These are phyloP conservation scores for Antennarius striatus DNA, from an alignment of 2,113 vertebrate species.

Conservation along the genomic window DNA sequence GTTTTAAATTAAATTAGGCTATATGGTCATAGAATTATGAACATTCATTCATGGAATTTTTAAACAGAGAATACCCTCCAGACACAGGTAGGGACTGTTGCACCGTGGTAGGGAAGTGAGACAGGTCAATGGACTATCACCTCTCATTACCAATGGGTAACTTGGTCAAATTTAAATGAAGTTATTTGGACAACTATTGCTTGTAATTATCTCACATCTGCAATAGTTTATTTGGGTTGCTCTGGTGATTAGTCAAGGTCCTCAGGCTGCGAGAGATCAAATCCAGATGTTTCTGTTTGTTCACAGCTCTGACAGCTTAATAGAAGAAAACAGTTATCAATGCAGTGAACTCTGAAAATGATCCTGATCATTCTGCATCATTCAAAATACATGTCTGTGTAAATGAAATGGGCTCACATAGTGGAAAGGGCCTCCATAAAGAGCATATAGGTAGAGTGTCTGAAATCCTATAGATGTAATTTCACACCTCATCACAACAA, in stretches of 20 bases:
- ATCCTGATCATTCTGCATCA: background rate
- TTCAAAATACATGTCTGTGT: background rate
- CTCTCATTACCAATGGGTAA: no score
- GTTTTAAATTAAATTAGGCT: conserved; percentile 27
- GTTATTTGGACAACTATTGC: conserved; percentile 65
- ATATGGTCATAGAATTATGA: conserved; percentile 18
- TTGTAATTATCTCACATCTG: conserved; percentile 77
- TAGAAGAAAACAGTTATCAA: conserved; percentile 7
- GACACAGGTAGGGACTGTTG: no score
- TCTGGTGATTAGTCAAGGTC: conserved; percentile 72
- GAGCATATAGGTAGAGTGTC: background rate
- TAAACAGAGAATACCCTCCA: no score
- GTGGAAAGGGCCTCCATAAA: no score
- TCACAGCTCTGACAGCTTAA: conserved; percentile 46
- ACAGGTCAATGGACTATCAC: no score
- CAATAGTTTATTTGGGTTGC: conserved; percentile 74
- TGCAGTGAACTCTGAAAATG: background rate
- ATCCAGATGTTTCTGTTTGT: conserved; percentile 73
- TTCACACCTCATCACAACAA: conserved; percentile 1
- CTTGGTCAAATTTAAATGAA: conserved; percentile 52
- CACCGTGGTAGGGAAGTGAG: no score
- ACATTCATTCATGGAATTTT: background rate
- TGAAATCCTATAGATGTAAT: background rate
- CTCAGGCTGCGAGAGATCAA: conserved; percentile 62
- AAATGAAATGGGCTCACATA: no score